A percentile compares a stretch with the other conserved stretches of the same genome.
Evolutionary conservation across 2,888 invertebrate species (phyloP).

Genomic region (Trissolcus brochymenae): DNA sequence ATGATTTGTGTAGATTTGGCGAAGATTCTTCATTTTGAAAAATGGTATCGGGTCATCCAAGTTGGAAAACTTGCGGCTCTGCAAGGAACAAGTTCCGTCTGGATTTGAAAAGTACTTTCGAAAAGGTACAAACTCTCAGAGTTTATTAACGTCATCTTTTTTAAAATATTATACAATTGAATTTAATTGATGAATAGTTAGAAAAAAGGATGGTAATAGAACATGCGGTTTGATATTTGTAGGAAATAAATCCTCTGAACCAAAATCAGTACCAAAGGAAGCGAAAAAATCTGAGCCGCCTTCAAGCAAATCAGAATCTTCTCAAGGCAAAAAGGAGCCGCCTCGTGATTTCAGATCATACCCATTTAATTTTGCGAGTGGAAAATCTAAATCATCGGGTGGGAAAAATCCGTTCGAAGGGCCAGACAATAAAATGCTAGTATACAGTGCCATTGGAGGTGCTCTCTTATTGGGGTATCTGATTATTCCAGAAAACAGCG

Average conservation of each 20-base stretch:
- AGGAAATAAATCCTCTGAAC: constrained; percentile 70
- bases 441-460: constrained; percentile 82
- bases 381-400: constrained; percentile 3
- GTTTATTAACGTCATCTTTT: neutral
- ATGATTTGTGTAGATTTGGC: constrained; percentile 68
- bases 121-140: constrained; percentile 76
- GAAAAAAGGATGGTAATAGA: too few species aligned
- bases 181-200: neutral
- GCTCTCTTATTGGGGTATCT: constrained; percentile 79
- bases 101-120: constrained; percentile 96
- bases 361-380: constrained; percentile 13
- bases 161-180: neutral
- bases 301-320: constrained; percentile 58
- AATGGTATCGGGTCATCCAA: constrained; percentile 78
- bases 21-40: constrained; percentile 71
- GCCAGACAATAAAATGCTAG: constrained; percentile 84
- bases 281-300: constrained; percentile 4
- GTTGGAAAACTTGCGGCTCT: constrained; percentile 80
- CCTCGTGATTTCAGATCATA: constrained; percentile 26
- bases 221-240: too few species aligned
- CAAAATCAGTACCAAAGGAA: constrained; percentile 69
- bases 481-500: constrained; percentile 87
- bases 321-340: constrained; percentile 63
- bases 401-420: constrained; percentile 83
- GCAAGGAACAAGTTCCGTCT: constrained; percentile 88